These are phyloP conservation scores for Euproctis similis DNA, from an alignment of 2,888 invertebrate species.

Conservation along the genomic window DNA sequence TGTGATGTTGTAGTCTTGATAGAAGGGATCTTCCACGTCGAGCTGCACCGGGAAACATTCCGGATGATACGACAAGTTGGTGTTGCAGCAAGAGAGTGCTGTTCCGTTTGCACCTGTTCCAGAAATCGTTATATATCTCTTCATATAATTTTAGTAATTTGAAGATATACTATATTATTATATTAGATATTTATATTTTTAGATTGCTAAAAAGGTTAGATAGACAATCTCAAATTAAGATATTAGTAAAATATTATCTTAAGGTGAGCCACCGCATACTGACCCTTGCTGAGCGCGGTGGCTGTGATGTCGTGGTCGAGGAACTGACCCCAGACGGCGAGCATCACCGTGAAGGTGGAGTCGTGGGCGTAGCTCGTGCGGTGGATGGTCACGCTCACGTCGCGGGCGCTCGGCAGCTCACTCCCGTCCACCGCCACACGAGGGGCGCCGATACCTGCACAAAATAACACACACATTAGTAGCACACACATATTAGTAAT, in stretches of 20 bases:
- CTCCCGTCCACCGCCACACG: constrained; percentile 70
- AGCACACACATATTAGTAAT: too few relatives aligned
- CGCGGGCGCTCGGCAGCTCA: constrained; percentile 82
- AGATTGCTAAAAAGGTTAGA: too few relatives aligned
- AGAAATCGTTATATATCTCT: neutral
- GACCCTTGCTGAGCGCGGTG: constrained; percentile 85
- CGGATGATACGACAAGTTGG: constrained; percentile 73
- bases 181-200: too few relatives aligned
- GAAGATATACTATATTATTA: too few relatives aligned
- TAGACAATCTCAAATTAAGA: too few relatives aligned
- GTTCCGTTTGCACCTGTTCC: constrained; percentile 78
- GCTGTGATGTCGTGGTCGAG: constrained; percentile 91
- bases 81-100: constrained; percentile 82
- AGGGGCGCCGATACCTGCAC: constrained; percentile 79
- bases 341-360: constrained; percentile 85
- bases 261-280: too few relatives aligned
- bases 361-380: constrained; percentile 83
- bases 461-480: too few relatives aligned
- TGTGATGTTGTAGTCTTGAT: constrained; percentile 78
- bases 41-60: constrained; percentile 88
- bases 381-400: constrained; percentile 84
- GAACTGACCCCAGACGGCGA: constrained; percentile 93
- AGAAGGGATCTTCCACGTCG: constrained; percentile 81
- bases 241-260: too few relatives aligned
- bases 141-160: neutral